phyloP scores from a whole-genome alignment of 2,888 invertebrate species.

The Macroteleia sp. region DNA sequence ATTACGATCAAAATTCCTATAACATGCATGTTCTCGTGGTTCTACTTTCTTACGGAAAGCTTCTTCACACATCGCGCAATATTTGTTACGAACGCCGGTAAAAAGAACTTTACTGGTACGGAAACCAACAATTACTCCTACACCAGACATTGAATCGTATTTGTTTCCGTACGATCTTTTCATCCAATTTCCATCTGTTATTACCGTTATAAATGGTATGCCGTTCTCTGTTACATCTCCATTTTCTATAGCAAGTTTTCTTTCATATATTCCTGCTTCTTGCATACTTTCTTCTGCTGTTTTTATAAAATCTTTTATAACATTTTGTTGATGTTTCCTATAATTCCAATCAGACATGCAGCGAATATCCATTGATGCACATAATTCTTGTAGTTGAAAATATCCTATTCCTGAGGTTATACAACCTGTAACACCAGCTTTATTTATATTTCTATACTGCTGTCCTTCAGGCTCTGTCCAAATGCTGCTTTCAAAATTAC shows the following conservation, averaged over 20 bases:
- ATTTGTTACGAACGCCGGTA: conserved; percentile 71
- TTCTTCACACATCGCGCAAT: conserved; percentile 51
- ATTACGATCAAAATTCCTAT: too few relatives aligned
- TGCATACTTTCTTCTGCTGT: conserved; percentile 23
- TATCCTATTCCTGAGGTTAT: conserved; percentile 56
- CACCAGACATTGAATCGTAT: conserved; percentile 63
- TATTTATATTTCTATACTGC: conserved; percentile 39
- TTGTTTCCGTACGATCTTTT: conserved; percentile 60
- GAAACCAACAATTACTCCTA: conserved; percentile 60
- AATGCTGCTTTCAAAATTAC: conserved; percentile 33
- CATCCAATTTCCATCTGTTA: conserved; percentile 65
- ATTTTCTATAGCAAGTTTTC: conserved; percentile 25
- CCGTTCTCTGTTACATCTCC: background rate
- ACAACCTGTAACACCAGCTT: conserved; percentile 51
- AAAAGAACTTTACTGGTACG: conserved; percentile 66
- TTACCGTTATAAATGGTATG: conserved; percentile 48
- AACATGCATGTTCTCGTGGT: too few relatives aligned
- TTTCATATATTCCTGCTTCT: conserved; percentile 37
- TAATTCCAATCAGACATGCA: conserved; percentile 50
- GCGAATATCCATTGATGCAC: conserved; percentile 53
- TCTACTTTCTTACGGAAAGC: background rate
- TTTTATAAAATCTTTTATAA: conserved; percentile 24
- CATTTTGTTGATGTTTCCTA: conserved; percentile 8
- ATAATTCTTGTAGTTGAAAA: conserved; percentile 54
- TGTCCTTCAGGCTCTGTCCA: conserved; percentile 19